A percentile compares a stretch with the other conserved stretches of the same genome.
Conservation (phyloP, 2,113 vertebrate species). For the Morone chrysops region DNA sequence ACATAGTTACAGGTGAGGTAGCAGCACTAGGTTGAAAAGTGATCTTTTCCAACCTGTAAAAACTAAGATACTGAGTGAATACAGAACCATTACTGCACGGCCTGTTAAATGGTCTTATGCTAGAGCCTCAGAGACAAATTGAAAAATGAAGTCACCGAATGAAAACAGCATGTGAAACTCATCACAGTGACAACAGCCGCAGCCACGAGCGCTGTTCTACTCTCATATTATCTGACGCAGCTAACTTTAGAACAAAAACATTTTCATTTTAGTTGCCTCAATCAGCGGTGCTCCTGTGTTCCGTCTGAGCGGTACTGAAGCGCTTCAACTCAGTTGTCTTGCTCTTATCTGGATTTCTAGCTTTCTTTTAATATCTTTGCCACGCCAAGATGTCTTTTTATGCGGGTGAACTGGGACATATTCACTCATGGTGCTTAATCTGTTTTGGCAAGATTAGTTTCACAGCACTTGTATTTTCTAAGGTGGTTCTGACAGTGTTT, state of each 20-base stretch:
- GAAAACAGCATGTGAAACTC: slow-evolving; percentile 22
- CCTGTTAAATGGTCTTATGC: slow-evolving; percentile 6
- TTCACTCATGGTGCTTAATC: slow-evolving; percentile 48
- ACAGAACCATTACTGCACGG: neutral
- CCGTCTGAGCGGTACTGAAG: slow-evolving; percentile 21
- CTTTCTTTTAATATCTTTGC: slow-evolving; percentile 37
- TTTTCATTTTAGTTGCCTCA: slow-evolving; percentile 16
- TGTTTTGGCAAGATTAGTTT: slow-evolving; percentile 65
- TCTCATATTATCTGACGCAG: slow-evolving; percentile 43
- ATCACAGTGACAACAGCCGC: slow-evolving; percentile 37
- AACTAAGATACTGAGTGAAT: neutral
- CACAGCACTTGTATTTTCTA: slow-evolving; percentile 21
- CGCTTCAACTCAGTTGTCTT: slow-evolving; percentile 3
- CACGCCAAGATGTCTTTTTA: slow-evolving; percentile 37
- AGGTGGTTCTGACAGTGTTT: slow-evolving; percentile 32
- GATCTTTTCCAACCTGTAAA: neutral
- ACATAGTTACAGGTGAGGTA: neutral
- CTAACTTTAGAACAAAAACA: slow-evolving; percentile 61
- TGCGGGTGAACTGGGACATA: slow-evolving; percentile 40
- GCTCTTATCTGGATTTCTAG: slow-evolving; percentile 28
- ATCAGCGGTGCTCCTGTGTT: slow-evolving; percentile 32
- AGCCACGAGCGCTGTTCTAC: slow-evolving; percentile 27
- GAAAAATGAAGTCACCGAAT: slow-evolving; percentile 20
- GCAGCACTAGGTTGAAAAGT: neutral
- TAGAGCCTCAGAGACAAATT: slow-evolving; percentile 19